Conservation (phyloP, 1,140 invertebrate genomes). For the Drosophila paulistorum region DNA sequence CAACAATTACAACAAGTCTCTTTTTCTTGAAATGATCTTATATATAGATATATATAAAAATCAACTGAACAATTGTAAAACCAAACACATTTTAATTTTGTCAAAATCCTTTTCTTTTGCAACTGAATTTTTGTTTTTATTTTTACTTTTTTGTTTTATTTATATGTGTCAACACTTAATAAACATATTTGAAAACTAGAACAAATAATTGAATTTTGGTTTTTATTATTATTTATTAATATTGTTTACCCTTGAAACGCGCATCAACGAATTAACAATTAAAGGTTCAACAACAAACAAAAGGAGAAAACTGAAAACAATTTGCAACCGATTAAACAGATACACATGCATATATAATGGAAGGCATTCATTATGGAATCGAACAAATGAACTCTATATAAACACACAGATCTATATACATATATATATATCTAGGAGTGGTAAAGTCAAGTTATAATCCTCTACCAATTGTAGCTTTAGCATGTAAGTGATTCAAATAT, state of each 20-base stretch:
- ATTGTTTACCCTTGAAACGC: background rate
- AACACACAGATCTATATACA: background rate
- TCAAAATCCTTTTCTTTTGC: background rate
- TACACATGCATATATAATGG: background rate
- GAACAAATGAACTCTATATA: constrained; percentile 15
- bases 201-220: too few relatives aligned
- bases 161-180: constrained; percentile 8
- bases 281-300: background rate
- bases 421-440: background rate
- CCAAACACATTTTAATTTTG: constrained; percentile 29
- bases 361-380: constrained; percentile 4
- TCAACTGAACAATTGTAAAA: constrained; percentile 1
- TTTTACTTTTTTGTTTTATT: background rate
- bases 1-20: constrained; percentile 12
- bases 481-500: constrained; percentile 44
- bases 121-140: background rate
- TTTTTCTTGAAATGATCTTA: constrained; percentile 4
- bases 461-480: constrained; percentile 76
- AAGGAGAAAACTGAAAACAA: constrained; percentile 24
- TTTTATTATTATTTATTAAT: background rate
- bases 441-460: constrained; percentile 44
- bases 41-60: background rate
- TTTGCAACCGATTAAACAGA: constrained; percentile 14
- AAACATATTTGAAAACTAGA: constrained; percentile 8
- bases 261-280: constrained; percentile 46